phyloP scores from a whole-genome alignment of 2,797 vertebrate genomes.

The Acanthurus leucopareius region DNA sequence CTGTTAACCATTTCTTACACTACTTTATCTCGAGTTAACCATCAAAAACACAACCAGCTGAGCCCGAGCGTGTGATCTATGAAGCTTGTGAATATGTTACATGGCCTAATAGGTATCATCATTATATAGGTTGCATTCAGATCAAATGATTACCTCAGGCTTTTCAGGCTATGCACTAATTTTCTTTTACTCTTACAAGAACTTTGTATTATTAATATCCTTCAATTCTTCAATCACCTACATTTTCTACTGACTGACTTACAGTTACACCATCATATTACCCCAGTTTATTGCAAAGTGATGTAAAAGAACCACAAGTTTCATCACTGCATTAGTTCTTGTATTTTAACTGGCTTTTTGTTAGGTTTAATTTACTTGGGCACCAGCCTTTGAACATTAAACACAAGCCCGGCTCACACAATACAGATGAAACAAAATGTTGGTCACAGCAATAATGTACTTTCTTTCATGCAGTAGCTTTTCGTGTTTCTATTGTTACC shows the following conservation, averaged over 20 bases:
- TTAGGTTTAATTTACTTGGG: not conserved
- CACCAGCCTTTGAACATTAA: not conserved
- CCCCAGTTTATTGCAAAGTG: too few species aligned
- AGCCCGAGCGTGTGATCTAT: not conserved
- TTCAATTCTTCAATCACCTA: not conserved
- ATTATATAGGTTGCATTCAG: not conserved
- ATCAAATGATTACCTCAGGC: not conserved
- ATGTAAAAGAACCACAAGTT: too few species aligned
- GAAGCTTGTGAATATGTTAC: not conserved
- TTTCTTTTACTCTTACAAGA: not conserved
- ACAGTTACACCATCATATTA: not conserved
- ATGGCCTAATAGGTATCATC: not conserved
- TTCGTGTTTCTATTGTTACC: conserved; percentile 23
- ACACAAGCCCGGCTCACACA: not conserved
- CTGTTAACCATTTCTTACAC: not conserved
- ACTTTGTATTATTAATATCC: not conserved
- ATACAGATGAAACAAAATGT: not conserved
- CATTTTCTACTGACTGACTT: not conserved
- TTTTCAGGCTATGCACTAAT: too few species aligned
- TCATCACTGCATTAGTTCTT: not conserved
- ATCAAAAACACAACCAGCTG: not conserved
- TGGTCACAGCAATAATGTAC: not conserved
- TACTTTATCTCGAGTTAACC: not conserved
- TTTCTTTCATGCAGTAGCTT: not conserved
- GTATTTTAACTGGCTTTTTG: not conserved